Base-by-base conservation (phyloP, 2,888 invertebrate species). In the Eupithecia centaureata region DNA sequence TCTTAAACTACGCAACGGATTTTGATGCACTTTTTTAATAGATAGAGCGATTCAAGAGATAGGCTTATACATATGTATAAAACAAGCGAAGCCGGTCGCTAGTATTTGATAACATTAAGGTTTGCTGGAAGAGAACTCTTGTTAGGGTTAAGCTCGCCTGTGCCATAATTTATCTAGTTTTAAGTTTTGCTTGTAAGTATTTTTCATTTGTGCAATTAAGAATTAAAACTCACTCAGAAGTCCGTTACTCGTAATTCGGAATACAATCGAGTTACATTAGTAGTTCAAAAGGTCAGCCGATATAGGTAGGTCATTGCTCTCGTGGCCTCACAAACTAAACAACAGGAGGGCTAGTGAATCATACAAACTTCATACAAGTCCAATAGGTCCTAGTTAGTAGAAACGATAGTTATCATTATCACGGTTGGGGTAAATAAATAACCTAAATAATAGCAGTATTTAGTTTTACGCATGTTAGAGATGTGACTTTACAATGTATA, bases 201-300 rank as follows among this genome's bases (percentile, higher is more conserved):
- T n/a, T n/a, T n/a, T n/a, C n/a, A n/a, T n/a, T n/a, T n/a, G n/a
- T n/a, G n/a, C n/a, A 18, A 42, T 42, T 42, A 10, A 18, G 18
- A 10, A 15, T 5, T 15, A 15, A n/a, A n/a, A n/a, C n/a, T 15
- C 35, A n/a, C 12, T n/a, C n/a, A 5, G 30, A 30, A 30, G 7
- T 33, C 4, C 33, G 2, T 33, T 15, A 18, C 42, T 42, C 47
- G 47, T 22, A 52, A 27, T 27, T 33, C 33, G 33, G 27, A 27
- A 52, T 7, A 52, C 25, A 52, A 27, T 73, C 77, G 80, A 77
- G 73, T 77, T 76, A 28, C 62, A 28, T 18, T 73, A 61, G 79
- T 81, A 64, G 5, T n/a, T n/a, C 47, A 15, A 72, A 61, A 73
- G 72, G 72, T 73, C 72, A 67, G 38, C 22, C 57, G 58, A 68